These are phyloP conservation scores for Umimayanthus kanabou DNA, from an alignment of 92 coral and sea anemone genomes.

Conservation along the genomic window DNA sequence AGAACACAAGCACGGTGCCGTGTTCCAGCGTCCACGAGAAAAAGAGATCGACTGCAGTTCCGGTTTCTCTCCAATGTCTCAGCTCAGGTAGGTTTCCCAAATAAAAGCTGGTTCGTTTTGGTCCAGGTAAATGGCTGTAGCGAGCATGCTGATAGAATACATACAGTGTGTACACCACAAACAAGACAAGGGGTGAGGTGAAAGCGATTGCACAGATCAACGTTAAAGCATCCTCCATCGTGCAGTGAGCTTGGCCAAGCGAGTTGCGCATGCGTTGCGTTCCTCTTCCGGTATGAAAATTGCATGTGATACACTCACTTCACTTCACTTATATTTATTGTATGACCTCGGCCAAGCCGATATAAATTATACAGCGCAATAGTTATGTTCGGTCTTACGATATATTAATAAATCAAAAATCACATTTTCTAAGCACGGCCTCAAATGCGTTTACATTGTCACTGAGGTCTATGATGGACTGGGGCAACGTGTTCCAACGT, in stretches of 20 bases:
- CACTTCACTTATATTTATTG: too few relatives aligned
- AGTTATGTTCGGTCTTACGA: too few relatives aligned
- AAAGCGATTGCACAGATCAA: neutral
- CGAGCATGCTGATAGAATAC: conserved; percentile 40
- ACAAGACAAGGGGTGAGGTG: neutral
- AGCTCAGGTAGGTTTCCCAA: conserved; percentile 46
- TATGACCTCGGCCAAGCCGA: too few relatives aligned
- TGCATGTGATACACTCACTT: too few relatives aligned
- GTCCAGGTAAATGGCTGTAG: conserved; percentile 59
- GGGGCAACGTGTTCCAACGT: too few relatives aligned
- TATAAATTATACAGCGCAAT: too few relatives aligned
- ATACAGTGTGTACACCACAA: conserved; percentile 5
- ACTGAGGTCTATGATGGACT: too few relatives aligned
- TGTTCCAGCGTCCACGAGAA: conserved; percentile 21
- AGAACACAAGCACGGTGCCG: conserved; percentile 54
- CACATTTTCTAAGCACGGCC: too few relatives aligned
- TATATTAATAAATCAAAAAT: too few relatives aligned
- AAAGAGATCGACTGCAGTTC: neutral
- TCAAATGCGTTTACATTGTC: too few relatives aligned
- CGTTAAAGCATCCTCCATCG: neutral
- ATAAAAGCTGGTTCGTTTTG: conserved; percentile 46
- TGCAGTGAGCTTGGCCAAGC: neutral
- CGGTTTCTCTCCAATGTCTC: neutral
- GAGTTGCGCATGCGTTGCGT: too few relatives aligned
- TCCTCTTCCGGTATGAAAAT: too few relatives aligned